Percentiles rank a stretch among this genome's conserved stretches.
phyloP scores from a whole-genome alignment of 2,113 vertebrate genomes.

The Petrocephalus microphthalmus region DNA sequence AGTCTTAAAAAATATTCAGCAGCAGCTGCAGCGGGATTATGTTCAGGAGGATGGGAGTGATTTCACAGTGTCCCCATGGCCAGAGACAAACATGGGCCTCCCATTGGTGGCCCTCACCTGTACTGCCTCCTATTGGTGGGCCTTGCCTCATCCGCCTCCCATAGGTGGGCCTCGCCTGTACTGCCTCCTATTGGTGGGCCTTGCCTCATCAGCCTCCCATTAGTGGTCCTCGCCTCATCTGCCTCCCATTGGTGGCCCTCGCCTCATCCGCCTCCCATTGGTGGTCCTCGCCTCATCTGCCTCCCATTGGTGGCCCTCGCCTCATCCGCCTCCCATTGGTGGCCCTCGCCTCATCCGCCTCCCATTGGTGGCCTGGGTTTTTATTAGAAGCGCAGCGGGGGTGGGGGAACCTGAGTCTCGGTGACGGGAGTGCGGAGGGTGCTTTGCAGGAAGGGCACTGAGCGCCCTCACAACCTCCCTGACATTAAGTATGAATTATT shows the following conservation, averaged over 20 bases:
- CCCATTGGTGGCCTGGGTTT: not conserved
- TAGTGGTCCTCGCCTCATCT: no score
- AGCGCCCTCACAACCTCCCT: constrained; percentile 33
- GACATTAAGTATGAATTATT: constrained; percentile 81
- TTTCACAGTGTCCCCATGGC: not conserved
- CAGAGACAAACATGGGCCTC: not conserved
- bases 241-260: not conserved
- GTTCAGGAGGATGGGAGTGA: not conserved
- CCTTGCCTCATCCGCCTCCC: not conserved
- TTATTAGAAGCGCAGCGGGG: not conserved
- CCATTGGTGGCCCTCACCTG: not conserved
- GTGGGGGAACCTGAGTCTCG: not conserved
- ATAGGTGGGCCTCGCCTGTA: not conserved
- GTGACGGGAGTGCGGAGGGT: constrained; percentile 41
- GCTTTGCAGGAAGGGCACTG: constrained; percentile 65
- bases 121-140: not conserved
- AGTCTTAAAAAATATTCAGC: not conserved
- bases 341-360: no score
- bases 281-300: no score
- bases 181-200: not conserved
- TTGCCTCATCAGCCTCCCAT: no score
- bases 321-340: no score
- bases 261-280: not conserved
- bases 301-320: no score
- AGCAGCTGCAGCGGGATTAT: not conserved